phyloP scores from a whole-genome alignment of 2,888 invertebrate species.

The Anoplius nigerrimus region DNA sequence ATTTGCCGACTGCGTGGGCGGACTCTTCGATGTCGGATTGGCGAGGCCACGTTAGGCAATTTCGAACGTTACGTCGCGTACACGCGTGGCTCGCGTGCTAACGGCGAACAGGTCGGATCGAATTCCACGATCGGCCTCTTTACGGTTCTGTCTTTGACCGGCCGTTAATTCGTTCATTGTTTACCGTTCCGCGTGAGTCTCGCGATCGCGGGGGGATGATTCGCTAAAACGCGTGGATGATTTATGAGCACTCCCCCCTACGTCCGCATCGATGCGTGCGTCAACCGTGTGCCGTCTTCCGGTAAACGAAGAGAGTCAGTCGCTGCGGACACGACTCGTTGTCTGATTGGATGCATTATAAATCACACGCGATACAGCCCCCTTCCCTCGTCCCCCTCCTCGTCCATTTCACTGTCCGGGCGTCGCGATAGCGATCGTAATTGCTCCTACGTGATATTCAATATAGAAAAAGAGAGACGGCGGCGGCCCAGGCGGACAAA shows the following conservation, averaged over 20 bases:
- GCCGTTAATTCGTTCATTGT: neutral
- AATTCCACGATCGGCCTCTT: neutral
- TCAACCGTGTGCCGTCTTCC: neutral
- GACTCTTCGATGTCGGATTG: too few species aligned
- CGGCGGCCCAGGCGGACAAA: neutral
- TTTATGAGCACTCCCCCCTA: constrained; percentile 43
- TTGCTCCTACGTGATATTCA: neutral
- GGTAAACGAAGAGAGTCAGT: constrained; percentile 1
- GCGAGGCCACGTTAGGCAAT: too few species aligned
- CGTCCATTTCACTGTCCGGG: neutral
- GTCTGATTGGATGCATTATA: constrained; percentile 44
- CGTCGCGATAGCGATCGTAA: constrained; percentile 6
- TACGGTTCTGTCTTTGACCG: neutral
- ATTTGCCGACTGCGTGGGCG: constrained; percentile 22
- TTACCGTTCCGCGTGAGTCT: neutral
- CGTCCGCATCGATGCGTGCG: neutral
- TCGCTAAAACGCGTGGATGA: constrained; percentile 52
- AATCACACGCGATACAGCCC: constrained; percentile 50
- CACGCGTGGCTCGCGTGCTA: too few species aligned
- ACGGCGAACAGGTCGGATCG: too few species aligned
- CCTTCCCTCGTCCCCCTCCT: constrained; percentile 18
- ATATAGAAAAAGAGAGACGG: neutral
- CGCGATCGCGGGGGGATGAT: constrained; percentile 32
- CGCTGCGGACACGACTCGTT: constrained; percentile 20
- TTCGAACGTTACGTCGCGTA: too few species aligned